These are phyloP conservation scores for Anguilla obscura DNA, from an alignment of 2,797 vertebrate species.

Conservation along the genomic window DNA sequence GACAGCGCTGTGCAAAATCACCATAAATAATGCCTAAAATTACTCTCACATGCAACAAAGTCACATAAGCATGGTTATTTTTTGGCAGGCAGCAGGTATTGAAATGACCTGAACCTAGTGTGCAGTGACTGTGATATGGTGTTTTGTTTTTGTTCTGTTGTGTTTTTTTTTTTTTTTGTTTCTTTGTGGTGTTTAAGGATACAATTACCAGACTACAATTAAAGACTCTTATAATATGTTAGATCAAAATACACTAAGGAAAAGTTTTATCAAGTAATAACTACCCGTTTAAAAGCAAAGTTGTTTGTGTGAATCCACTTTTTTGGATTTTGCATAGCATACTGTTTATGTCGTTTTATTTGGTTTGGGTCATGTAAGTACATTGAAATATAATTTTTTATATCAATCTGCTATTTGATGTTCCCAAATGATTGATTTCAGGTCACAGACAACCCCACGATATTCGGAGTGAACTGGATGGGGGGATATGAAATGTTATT, in stretches of 20 bases:
- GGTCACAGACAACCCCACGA: constrained; percentile 10
- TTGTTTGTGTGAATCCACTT: background rate
- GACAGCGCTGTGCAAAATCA: background rate
- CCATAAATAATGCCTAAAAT: constrained; percentile 37
- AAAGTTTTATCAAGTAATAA: background rate
- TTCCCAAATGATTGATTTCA: background rate
- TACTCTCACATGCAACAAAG: background rate
- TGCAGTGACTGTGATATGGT: background rate
- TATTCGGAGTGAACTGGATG: background rate
- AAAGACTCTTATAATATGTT: background rate
- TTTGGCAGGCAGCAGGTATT: background rate
- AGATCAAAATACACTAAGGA: background rate
- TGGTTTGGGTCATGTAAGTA: background rate
- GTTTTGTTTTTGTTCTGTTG: background rate
- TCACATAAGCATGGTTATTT: background rate
- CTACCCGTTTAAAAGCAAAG: background rate
- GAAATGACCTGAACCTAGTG: background rate
- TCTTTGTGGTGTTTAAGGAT: background rate
- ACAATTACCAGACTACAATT: background rate
- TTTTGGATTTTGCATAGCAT: background rate
- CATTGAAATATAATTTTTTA: background rate
- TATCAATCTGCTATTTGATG: background rate
- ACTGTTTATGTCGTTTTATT: background rate
- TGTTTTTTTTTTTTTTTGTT: background rate
- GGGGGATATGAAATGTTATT: constrained; percentile 3